These are phyloP conservation scores for Eptesicus fuscus DNA, from an alignment of 2,113 vertebrate species.

Conservation along the genomic window DNA sequence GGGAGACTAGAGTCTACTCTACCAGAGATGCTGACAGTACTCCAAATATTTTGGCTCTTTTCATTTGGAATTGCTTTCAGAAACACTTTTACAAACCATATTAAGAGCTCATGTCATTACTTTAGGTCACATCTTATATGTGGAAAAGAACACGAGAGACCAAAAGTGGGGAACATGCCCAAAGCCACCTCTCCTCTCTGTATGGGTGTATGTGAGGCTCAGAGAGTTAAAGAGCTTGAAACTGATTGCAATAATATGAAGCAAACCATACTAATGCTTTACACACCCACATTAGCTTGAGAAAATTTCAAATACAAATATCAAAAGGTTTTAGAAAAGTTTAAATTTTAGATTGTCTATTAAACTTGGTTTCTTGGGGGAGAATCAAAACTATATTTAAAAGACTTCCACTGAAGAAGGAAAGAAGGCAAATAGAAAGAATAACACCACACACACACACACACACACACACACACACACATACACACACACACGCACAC, in stretches of 20 bases:
- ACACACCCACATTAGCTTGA: neutral
- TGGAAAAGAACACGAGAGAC: neutral
- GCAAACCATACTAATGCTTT: neutral
- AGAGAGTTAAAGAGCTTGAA: constrained; percentile 15
- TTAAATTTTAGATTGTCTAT: constrained; percentile 27
- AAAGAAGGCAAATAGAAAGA: neutral
- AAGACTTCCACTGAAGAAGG: neutral
- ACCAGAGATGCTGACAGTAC: neutral
- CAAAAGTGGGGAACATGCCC: neutral
- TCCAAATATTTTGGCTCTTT: constrained; percentile 37
- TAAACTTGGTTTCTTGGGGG: neutral
- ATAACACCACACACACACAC: neutral
- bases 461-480: too few species aligned
- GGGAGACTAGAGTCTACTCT: neutral
- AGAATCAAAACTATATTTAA: neutral
- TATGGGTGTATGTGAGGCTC: neutral
- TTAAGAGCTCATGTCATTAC: neutral
- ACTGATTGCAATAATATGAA: neutral
- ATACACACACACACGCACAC: neutral
- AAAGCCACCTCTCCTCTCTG: neutral
- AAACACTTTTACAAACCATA: neutral
- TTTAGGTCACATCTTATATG: neutral
- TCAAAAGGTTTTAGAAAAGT: neutral
- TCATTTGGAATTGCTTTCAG: constrained; percentile 40
- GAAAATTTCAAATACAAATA: constrained; percentile 15